Evolutionary conservation across 2,888 invertebrate species (phyloP), one percentile per base, ranked within the genome.

Genomic region (Pedicia rivosa): DNA sequence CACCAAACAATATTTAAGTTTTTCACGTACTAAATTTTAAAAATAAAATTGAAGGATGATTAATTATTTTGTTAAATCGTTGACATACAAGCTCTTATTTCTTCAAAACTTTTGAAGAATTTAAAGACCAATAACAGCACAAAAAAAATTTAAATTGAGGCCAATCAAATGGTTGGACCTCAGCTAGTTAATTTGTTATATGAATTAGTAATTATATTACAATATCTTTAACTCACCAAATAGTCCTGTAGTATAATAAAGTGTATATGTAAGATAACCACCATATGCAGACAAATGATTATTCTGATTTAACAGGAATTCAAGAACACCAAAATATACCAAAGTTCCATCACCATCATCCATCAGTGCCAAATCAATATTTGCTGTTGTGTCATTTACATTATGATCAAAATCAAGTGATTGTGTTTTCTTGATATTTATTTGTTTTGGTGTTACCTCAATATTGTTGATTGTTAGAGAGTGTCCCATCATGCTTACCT

Each of bases 241-340:
- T 2, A 64, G 59, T 3, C 67, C 68, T 0, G 71, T 74, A 0
- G 71, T 73, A 48, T 82, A 84, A 47, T 70, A 70, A 2, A 92
- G 65, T 0, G 73, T 72, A 54, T 87, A 95, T 10, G 73, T 74
- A 13, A 95, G 62, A 40, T 70, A 68, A 0, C 91, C 92, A 4
- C 94, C 95, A 53, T 95, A 94, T 0, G 91, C 78, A 0, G 78
- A 77, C 25, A 95, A 62, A 51, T 80, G 81, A 55, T 90, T 90
- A n/a, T 58, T 57, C 43, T 61, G 62, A 41, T 53, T 54, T 5
- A 53, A 44, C 28, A 62, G 47, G 42, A 50, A 57, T 20, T 59
- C 59, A 6, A 62, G 42, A 3, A 60, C 55, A 3, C 57, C 58
- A 39, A 60, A 62, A 39, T 62, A 62, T 0, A 54, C 55, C 20